Evolutionary conservation across 1,140 invertebrate species (phyloP).

Genomic region (Drosophila varians): DNA sequence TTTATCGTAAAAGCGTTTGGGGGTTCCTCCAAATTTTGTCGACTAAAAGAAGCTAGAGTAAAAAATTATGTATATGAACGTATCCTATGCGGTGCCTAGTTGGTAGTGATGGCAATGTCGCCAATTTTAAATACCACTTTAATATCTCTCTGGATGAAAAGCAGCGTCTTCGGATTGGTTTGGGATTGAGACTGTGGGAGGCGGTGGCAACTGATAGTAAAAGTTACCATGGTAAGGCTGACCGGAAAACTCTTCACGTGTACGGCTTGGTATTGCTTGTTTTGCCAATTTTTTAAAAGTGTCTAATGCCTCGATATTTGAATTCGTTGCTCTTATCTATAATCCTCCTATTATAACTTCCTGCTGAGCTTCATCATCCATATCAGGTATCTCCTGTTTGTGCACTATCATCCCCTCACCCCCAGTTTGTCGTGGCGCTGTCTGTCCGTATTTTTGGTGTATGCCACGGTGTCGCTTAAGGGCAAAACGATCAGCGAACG

Average conservation of each 20-base stretch:
- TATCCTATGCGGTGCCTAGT: conserved; percentile 52
- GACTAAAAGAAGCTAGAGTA: conserved; percentile 43
- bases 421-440: conserved; percentile 71
- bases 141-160: conserved; percentile 47
- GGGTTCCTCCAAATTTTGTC: conserved; percentile 31
- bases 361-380: conserved; percentile 82
- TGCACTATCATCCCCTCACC: conserved; percentile 76
- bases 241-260: conserved; percentile 10
- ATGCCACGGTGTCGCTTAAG: conserved; percentile 90
- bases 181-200: conserved; percentile 20
- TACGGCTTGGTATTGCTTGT: conserved; percentile 13
- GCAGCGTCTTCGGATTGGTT: conserved; percentile 4
- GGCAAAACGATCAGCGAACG: conserved; percentile 92
- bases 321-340: conserved; percentile 75
- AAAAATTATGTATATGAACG: conserved; percentile 42
- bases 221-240: conserved; percentile 40
- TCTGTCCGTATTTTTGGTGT: conserved; percentile 89
- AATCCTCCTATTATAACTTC: conserved; percentile 82
- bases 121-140: conserved; percentile 5
- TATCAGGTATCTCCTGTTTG: conserved; percentile 79
- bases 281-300: conserved; percentile 22
- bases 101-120: conserved; percentile 46
- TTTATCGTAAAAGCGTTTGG: conserved; percentile 66
- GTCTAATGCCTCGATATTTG: conserved; percentile 47
- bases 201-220: conserved; percentile 46